These are phyloP conservation scores for Gymnorhina tibicen DNA, from an alignment of 2,113 vertebrate species.

Conservation along the genomic window DNA sequence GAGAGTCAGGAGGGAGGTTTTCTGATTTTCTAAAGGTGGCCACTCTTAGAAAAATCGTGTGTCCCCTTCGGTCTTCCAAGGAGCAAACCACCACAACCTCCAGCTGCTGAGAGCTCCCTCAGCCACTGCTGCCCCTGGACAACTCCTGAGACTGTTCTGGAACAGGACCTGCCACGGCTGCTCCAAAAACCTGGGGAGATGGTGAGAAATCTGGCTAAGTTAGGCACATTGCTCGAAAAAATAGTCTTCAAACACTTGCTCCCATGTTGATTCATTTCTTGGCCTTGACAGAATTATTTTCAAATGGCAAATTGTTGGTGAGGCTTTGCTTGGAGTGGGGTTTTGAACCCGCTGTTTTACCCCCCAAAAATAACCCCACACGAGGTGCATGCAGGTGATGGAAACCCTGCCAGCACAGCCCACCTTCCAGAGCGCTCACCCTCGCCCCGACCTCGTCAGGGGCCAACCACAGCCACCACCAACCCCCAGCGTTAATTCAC, in stretches of 20 bases:
- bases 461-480: neutral
- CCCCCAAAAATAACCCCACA: neutral
- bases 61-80: neutral
- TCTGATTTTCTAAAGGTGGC: neutral
- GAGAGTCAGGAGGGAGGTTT: neutral
- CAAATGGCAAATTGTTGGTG: neutral
- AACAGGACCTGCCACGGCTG: neutral
- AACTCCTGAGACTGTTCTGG: neutral
- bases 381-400: accelerated
- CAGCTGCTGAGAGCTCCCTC: neutral
- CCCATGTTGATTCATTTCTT: neutral
- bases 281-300: neutral
- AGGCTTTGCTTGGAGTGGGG: neutral
- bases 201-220: neutral
- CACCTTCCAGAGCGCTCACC: neutral
- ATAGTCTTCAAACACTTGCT: neutral
- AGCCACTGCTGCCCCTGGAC: neutral
- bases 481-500: accelerated
- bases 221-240: neutral
- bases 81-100: neutral
- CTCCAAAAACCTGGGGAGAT: neutral
- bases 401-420: neutral
- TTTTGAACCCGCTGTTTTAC: neutral
- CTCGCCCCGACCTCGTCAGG: neutral
- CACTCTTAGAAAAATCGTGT: neutral